Evolutionary conservation across 2,113 vertebrate genomes (phyloP).

Genomic region (Symphodus melops): DNA sequence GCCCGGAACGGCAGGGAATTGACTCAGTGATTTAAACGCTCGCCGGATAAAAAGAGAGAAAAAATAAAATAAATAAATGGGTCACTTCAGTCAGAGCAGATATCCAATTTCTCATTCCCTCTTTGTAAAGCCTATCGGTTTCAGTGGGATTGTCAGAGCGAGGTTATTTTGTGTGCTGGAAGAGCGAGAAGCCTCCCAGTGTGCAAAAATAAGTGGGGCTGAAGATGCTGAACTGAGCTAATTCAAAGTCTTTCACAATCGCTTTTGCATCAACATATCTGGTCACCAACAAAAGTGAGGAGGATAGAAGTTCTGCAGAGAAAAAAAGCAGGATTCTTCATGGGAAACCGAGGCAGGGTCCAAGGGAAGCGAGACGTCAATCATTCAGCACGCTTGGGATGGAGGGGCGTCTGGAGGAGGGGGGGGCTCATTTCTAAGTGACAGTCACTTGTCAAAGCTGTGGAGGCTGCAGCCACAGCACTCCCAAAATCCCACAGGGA

Average conservation of each 20-base stretch:
- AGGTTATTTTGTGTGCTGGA: conserved; percentile 20
- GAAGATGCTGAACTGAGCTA: neutral
- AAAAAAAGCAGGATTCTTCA: neutral
- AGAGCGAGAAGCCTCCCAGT: neutral
- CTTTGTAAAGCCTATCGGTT: conserved; percentile 46
- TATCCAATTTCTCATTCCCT: conserved; percentile 38
- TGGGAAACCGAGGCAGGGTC: neutral
- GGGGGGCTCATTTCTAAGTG: conserved; percentile 35
- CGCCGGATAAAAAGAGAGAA: conserved; percentile 13
- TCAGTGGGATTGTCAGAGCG: conserved; percentile 46
- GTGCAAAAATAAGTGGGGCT: neutral
- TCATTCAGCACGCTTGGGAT: conserved; percentile 42
- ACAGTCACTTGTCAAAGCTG: conserved; percentile 69
- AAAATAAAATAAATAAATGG: conserved; percentile 47
- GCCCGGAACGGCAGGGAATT: conserved; percentile 44
- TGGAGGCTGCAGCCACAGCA: conserved; percentile 48
- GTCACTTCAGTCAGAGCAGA: conserved; percentile 45
- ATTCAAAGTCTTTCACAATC: neutral
- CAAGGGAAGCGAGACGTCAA: conserved; percentile 31
- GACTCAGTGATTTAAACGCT: conserved; percentile 59
- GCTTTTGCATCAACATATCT: neutral
- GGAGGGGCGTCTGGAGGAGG: neutral
- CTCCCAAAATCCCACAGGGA: conserved; percentile 27
- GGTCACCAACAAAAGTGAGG: neutral
- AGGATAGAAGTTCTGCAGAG: neutral